Evolutionary conservation across 1,140 invertebrate species (phyloP).

Genomic region (Neodiprion fabricii): DNA sequence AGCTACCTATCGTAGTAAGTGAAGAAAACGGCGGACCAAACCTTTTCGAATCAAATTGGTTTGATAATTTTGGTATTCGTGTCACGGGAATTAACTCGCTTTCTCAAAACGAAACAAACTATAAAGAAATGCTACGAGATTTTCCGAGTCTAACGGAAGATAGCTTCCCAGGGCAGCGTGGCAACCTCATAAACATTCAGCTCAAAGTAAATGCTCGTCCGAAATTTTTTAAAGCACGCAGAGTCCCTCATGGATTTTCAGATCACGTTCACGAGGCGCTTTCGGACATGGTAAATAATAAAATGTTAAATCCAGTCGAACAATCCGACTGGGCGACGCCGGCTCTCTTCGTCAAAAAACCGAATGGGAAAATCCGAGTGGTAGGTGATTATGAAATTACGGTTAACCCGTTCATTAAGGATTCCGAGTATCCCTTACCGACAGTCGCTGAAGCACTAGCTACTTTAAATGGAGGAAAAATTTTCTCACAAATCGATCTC

Average conservation of each 20-base stretch:
- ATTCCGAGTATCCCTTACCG: too few relatives aligned
- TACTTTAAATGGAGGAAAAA: too few relatives aligned
- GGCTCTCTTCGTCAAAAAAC: neutral
- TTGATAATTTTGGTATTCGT: too few relatives aligned
- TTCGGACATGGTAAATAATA: neutral
- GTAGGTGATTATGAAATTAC: neutral
- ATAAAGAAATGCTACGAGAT: neutral
- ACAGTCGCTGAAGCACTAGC: too few relatives aligned
- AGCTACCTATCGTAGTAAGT: too few relatives aligned
- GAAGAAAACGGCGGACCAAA: too few relatives aligned
- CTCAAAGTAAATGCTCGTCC: too few relatives aligned
- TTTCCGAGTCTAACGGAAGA: neutral
- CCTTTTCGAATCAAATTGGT: too few relatives aligned
- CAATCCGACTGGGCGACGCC: neutral
- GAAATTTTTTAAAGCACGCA: too few relatives aligned
- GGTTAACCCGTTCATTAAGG: too few relatives aligned
- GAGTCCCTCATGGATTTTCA: neutral
- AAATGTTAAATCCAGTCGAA: neutral
- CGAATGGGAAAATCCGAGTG: neutral
- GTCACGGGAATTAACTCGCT: too few relatives aligned
- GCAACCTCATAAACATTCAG: neutral
- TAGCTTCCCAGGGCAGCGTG: neutral
- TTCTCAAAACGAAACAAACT: neutral
- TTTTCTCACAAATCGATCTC: too few relatives aligned
- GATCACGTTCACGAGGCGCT: neutral